Evolutionary conservation across 2,113 vertebrate genomes (phyloP), one percentile per base, ranked within the genome.

Genomic region (Ifrita kowaldi): DNA sequence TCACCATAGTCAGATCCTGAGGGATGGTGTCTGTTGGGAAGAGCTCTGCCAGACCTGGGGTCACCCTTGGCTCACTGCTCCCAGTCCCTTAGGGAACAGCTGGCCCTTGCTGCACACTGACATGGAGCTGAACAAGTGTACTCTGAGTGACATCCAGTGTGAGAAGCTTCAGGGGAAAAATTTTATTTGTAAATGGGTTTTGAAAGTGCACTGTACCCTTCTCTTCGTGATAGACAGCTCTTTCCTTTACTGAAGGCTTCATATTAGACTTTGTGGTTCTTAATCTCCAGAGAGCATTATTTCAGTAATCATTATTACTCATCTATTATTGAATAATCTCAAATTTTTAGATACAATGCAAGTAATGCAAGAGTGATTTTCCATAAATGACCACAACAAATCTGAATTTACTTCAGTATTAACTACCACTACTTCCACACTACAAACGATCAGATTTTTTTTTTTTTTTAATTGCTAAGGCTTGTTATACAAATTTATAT

Each of bases 401-500:
- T 70, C 52, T 84, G 67, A 75, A 52, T 86, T 82, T 64, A 76
- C 18, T 90, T 73, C 50, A 64, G 10, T 82, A 86, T 91, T 92
- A 95, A 32, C 57, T 63, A 73, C 22, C 9, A n/a, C 33, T 85
- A 37, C 4, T 56, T 89, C 57, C 26, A 92, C 17, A 37, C 7
- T 65, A 50, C 37, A n/a, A n/a, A 87, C 46, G 33, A 95, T 42
- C 37, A 68, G 15, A 6, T 16, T 30, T 67, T 27, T 59, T 39
- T 30, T 60, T 19, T 59, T 41, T 22, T 19, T 39, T 81, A n/a
- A 80, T 63, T 75, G 37, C 49, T 84, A 81, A 73, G 26, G 7
- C 64, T 87, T 93, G 32, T 95, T 97, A 89, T 89, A 95, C 68
- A 94, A 85, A 92, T 97, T 85, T 87, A 81, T 95, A 88, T 89